Evolutionary conservation across 2,888 invertebrate genomes (phyloP).

Genomic region (Aricia artaxerxes): DNA sequence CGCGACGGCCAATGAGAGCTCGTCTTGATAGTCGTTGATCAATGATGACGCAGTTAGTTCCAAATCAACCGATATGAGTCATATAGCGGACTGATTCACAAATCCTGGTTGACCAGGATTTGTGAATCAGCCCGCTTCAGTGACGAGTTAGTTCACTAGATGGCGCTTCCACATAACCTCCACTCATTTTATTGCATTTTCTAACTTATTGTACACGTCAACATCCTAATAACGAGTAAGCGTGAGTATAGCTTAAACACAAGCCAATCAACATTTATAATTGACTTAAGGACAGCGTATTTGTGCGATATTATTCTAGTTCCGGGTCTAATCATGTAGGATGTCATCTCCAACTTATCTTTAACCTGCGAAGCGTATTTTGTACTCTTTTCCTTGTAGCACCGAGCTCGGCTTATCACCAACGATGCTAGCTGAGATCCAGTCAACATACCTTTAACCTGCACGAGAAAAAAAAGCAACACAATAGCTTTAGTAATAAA

Average conservation of each 20-base stretch:
- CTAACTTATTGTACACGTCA: constrained; percentile 12
- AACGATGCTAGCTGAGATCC: constrained; percentile 14
- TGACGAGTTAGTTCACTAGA: not conserved
- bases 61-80: no score
- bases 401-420: constrained; percentile 6
- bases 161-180: constrained; percentile 6
- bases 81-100: no score
- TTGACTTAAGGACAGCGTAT: constrained; percentile 15
- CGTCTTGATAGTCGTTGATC: no score
- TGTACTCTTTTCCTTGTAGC: constrained; percentile 20
- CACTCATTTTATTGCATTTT: not conserved
- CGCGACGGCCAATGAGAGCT: no score
- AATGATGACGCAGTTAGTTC: no score
- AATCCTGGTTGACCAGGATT: no score
- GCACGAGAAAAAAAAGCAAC: not conserved
- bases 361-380: constrained; percentile 10
- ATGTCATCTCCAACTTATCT: constrained; percentile 1
- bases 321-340: not conserved
- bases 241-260: not conserved
- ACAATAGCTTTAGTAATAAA: no score
- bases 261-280: constrained; percentile 3
- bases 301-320: constrained; percentile 19
- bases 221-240: not conserved
- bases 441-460: not conserved
- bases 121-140: not conserved